phyloP scores from a whole-genome alignment of 2,888 invertebrate species.

The Electrophaes corylata region DNA sequence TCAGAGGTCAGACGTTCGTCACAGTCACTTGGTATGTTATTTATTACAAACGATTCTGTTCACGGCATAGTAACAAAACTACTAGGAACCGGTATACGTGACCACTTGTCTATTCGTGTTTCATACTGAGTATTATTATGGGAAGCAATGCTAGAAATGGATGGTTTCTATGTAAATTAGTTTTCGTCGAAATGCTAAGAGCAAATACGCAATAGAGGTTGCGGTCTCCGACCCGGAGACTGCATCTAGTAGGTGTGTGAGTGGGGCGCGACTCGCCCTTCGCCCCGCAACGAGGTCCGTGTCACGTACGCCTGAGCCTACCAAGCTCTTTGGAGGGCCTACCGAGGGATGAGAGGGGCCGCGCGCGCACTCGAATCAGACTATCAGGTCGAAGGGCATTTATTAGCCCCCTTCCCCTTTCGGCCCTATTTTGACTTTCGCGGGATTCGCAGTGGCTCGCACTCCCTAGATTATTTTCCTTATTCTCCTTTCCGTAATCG shows the following conservation, averaged over 20 bases:
- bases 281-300: conserved; percentile 55
- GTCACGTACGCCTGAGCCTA: conserved; percentile 57
- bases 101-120: conserved; percentile 53
- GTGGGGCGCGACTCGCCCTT: conserved; percentile 57
- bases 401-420: conserved; percentile 63
- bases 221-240: conserved; percentile 63
- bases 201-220: conserved; percentile 51
- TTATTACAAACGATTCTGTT: conserved; percentile 54
- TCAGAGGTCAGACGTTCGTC: conserved; percentile 27
- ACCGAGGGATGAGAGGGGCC: conserved; percentile 60
- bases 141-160: conserved; percentile 45
- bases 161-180: conserved; percentile 58
- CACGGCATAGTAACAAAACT: conserved; percentile 61
- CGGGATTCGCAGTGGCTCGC: conserved; percentile 49
- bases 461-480: conserved; percentile 44
- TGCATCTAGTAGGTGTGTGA: conserved; percentile 70
- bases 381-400: conserved; percentile 75
- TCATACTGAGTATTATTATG: conserved; percentile 40
- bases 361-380: conserved; percentile 67
- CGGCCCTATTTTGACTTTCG: conserved; percentile 42
- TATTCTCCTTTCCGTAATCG: conserved; percentile 40
- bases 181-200: conserved; percentile 48
- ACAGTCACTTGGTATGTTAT: conserved; percentile 53
- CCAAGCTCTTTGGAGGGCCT: conserved; percentile 38
- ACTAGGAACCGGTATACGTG: conserved; percentile 66